phyloP scores from a whole-genome alignment of 2,797 vertebrate species.

The Erpetoichthys calabaricus region DNA sequence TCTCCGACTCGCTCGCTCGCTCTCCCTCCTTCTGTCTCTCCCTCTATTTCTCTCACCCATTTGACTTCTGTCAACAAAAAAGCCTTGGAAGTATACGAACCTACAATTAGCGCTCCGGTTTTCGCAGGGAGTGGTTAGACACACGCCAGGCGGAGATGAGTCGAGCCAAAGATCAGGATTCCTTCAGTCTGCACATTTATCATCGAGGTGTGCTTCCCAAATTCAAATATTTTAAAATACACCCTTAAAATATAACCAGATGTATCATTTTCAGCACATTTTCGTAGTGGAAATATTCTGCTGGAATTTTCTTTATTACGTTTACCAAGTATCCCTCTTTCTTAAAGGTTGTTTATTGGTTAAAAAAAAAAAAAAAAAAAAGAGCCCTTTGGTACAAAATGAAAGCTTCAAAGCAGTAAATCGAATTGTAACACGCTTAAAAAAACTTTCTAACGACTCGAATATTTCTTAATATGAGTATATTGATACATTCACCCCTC shows the following conservation, averaged over 20 bases:
- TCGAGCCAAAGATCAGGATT: neutral
- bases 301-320: too few relatives aligned
- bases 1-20: too few relatives aligned
- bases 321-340: neutral
- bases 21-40: too few relatives aligned
- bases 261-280: too few relatives aligned
- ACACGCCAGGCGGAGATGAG: neutral
- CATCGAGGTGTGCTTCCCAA: neutral
- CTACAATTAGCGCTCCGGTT: constrained; percentile 8
- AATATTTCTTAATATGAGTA: too few relatives aligned
- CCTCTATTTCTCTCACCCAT: too few relatives aligned
- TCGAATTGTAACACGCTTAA: too few relatives aligned
- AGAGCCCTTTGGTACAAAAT: neutral
- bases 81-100: constrained; percentile 6
- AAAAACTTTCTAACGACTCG: too few relatives aligned
- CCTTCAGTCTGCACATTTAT: neutral
- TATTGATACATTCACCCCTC: too few relatives aligned
- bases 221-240: neutral
- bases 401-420: too few relatives aligned
- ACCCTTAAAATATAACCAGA: neutral
- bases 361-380: too few relatives aligned
- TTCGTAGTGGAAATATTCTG: neutral
- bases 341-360: neutral
- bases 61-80: neutral
- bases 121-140: constrained; percentile 9